Percentiles rank a stretch among this genome's conserved stretches.
phyloP scores from a whole-genome alignment of 2,797 vertebrate species.

The Platyrinchus mystaceus region DNA sequence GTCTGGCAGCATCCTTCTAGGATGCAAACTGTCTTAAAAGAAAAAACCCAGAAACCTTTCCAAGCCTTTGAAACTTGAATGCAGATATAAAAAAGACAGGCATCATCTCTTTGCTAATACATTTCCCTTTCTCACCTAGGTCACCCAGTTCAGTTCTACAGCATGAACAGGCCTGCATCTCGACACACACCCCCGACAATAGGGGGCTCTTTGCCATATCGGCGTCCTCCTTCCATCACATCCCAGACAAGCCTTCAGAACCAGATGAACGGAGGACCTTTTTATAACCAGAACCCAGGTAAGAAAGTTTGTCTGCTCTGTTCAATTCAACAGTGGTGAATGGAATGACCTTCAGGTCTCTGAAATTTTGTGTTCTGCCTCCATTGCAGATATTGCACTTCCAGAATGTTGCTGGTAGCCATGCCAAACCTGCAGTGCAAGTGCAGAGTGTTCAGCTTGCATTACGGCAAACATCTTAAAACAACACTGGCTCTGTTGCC shows the following conservation, averaged over 20 bases:
- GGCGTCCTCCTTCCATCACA: slow-evolving; percentile 91
- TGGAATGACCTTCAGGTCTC: not conserved
- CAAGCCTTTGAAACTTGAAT: not conserved
- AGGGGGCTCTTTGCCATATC: slow-evolving; percentile 93
- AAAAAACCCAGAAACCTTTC: not conserved
- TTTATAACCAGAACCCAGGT: slow-evolving; percentile 94
- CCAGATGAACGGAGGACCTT: slow-evolving; percentile 89
- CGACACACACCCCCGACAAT: slow-evolving; percentile 85
- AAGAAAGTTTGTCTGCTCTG: slow-evolving; percentile 19
- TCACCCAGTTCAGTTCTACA: slow-evolving; percentile 94
- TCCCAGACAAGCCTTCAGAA: slow-evolving; percentile 89
- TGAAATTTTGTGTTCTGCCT: not conserved
- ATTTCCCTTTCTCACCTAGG: slow-evolving; percentile 69
- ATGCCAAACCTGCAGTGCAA: not conserved
- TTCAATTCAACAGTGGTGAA: not conserved
- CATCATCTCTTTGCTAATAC: not conserved
- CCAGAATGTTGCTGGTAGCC: not conserved
- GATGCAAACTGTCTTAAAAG: not conserved
- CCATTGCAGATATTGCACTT: not conserved
- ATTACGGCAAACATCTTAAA: not conserved
- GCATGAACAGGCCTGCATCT: slow-evolving; percentile 93
- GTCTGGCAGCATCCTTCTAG: not conserved
- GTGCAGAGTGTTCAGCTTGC: not conserved
- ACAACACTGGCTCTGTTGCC: not conserved
- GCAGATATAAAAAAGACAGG: not conserved